phyloP scores from a whole-genome alignment of 2,888 invertebrate genomes.

The Ecliptopera silaceata region DNA sequence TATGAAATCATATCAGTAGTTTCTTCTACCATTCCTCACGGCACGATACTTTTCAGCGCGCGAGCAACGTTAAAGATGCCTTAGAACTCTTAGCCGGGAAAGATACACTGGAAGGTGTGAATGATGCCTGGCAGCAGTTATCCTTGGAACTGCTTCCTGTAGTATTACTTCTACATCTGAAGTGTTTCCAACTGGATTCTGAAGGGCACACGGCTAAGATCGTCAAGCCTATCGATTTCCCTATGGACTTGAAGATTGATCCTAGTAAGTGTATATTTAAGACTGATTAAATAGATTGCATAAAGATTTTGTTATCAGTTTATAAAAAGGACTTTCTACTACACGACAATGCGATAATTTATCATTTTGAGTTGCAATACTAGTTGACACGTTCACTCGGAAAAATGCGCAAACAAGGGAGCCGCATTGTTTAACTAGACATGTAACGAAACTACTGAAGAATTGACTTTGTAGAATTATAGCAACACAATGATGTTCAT shows the following conservation, averaged over 20 bases:
- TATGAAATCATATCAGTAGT: not conserved
- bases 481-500: conserved; percentile 67
- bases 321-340: too few relatives aligned
- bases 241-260: conserved; percentile 94
- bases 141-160: conserved; percentile 95
- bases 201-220: conserved; percentile 96
- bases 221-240: conserved; percentile 94
- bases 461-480: too few relatives aligned
- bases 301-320: too few relatives aligned
- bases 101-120: conserved; percentile 94
- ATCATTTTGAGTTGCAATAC: too few relatives aligned
- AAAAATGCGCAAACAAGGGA: too few relatives aligned
- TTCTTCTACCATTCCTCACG: not conserved
- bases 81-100: conserved; percentile 92
- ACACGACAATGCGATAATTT: too few relatives aligned
- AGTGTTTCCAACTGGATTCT: conserved; percentile 95
- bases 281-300: conserved; percentile 2
- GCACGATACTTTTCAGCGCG: conserved; percentile 83
- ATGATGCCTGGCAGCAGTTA: conserved; percentile 95
- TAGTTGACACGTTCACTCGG: too few relatives aligned
- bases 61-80: conserved; percentile 92
- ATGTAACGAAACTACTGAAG: too few relatives aligned
- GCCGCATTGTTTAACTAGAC: too few relatives aligned
- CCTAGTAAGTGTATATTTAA: conserved; percentile 82
- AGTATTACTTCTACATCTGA: conserved; percentile 94